phyloP scores from a whole-genome alignment of 2,888 invertebrate genomes.

The Cremastobaeus sp. region DNA sequence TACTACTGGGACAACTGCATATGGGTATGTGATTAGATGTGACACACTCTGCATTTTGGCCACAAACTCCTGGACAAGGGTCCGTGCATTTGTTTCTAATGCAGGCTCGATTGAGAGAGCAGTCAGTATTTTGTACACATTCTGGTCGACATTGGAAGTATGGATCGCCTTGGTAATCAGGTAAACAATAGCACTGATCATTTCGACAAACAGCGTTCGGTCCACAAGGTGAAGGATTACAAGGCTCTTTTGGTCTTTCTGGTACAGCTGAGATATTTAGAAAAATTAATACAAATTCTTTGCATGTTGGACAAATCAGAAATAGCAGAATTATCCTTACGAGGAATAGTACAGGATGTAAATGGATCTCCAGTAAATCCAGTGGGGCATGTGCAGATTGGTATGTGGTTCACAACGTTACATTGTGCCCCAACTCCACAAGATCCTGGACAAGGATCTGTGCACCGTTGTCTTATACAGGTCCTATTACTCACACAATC shows the following conservation, averaged over 20 bases:
- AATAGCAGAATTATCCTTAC: conserved; percentile 10
- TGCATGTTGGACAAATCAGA: not conserved
- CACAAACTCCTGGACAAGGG: conserved; percentile 83
- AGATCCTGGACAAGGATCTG: conserved; percentile 90
- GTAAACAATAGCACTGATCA: conserved; percentile 82
- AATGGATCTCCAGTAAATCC: conserved; percentile 91
- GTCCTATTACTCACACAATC: conserved; percentile 88
- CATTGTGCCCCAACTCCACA: conserved; percentile 90
- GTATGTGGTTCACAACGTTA: conserved; percentile 88
- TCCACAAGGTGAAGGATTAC: conserved; percentile 86
- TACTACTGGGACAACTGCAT: conserved; percentile 83
- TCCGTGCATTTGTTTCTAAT: conserved; percentile 86
- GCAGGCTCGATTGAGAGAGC: conserved; percentile 85
- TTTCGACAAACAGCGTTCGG: conserved; percentile 82
- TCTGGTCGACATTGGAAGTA: conserved; percentile 80
- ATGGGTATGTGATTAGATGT: conserved; percentile 81
- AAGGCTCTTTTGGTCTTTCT: conserved; percentile 82
- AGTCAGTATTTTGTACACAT: conserved; percentile 88
- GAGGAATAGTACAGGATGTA: conserved; percentile 64
- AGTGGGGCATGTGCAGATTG: conserved; percentile 88
- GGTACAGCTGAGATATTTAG: conserved; percentile 25
- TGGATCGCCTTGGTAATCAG: conserved; percentile 83
- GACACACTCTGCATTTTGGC: conserved; percentile 77
- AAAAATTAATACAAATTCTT: not conserved
- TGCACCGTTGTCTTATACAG: conserved; percentile 88